A percentile compares a stretch with the other conserved stretches of the same genome.
phyloP scores from a whole-genome alignment of 1,140 invertebrate species.

The Aphidius gifuensis region DNA sequence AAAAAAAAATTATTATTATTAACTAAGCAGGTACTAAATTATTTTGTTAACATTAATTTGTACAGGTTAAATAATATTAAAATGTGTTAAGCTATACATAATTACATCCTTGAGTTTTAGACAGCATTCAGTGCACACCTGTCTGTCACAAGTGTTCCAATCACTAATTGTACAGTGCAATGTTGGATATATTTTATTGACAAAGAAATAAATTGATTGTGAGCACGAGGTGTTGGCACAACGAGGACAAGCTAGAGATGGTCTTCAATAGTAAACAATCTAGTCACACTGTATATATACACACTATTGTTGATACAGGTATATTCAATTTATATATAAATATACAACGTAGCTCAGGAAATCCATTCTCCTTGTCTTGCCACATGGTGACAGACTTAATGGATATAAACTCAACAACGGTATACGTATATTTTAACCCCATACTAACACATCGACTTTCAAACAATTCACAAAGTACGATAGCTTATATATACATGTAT shows the following conservation, averaged over 20 bases:
- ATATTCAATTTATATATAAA: too few relatives aligned
- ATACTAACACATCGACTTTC: too few relatives aligned
- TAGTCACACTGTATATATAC: background rate
- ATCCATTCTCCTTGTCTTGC: slow-evolving; percentile 15
- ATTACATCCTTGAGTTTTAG: too few relatives aligned
- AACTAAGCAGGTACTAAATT: too few relatives aligned
- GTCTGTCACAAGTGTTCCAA: too few relatives aligned
- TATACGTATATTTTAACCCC: too few relatives aligned
- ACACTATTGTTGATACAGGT: background rate
- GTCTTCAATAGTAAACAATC: slow-evolving; percentile 9
- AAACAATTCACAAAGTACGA: background rate
- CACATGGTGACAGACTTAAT: slow-evolving; percentile 17
- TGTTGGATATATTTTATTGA: background rate
- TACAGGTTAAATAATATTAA: too few relatives aligned
- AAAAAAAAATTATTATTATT: too few relatives aligned
- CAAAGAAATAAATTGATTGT: slow-evolving; percentile 22
- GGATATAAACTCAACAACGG: slow-evolving; percentile 11
- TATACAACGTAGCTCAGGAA: slow-evolving; percentile 4
- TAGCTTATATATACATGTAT: background rate
- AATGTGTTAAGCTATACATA: too few relatives aligned
- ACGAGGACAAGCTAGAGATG: slow-evolving; percentile 19
- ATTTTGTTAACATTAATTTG: too few relatives aligned
- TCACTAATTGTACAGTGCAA: too few relatives aligned
- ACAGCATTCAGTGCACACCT: too few relatives aligned
- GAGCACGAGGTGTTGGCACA: slow-evolving; percentile 18